Evolutionary conservation across 2,797 vertebrate genomes (phyloP).

Genomic region (Benthosema pterotum): DNA sequence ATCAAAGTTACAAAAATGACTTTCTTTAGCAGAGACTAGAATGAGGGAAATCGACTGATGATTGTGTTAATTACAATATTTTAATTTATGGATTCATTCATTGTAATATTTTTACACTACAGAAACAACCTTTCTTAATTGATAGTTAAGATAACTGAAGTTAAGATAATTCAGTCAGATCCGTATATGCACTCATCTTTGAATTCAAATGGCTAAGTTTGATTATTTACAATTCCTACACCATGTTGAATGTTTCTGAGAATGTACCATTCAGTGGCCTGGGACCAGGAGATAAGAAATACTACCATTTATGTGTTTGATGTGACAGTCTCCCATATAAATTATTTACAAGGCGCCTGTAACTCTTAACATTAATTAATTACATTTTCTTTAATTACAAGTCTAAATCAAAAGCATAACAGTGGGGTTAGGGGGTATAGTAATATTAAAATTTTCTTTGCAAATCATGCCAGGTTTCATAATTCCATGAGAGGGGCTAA

Average conservation of each 20-base stretch:
- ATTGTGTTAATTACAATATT: conserved; percentile 24
- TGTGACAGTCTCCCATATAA: neutral
- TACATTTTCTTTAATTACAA: neutral
- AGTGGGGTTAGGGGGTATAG: neutral
- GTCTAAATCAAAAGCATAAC: conserved; percentile 5
- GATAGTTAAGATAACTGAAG: conserved; percentile 22
- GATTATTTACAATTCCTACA: conserved; percentile 11
- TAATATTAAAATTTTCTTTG: neutral
- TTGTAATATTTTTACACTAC: conserved; percentile 26
- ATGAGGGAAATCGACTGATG: conserved; percentile 26
- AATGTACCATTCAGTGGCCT: neutral
- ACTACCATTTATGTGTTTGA: conserved; percentile 4
- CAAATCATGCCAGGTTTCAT: neutral
- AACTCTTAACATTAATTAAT: no score
- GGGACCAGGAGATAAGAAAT: conserved; percentile 7
- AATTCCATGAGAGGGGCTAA: neutral
- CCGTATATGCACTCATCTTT: neutral
- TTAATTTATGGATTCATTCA: conserved; percentile 38
- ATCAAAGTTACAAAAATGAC: conserved; percentile 51
- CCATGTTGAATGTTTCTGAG: neutral
- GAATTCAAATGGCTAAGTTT: neutral
- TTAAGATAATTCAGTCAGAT: neutral
- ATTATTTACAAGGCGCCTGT: conserved; percentile 9
- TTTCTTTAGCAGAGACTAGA: conserved; percentile 18
- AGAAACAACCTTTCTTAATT: conserved; percentile 16